Base-by-base conservation (phyloP, 2,113 vertebrate species). In the Petromus typicus region DNA sequence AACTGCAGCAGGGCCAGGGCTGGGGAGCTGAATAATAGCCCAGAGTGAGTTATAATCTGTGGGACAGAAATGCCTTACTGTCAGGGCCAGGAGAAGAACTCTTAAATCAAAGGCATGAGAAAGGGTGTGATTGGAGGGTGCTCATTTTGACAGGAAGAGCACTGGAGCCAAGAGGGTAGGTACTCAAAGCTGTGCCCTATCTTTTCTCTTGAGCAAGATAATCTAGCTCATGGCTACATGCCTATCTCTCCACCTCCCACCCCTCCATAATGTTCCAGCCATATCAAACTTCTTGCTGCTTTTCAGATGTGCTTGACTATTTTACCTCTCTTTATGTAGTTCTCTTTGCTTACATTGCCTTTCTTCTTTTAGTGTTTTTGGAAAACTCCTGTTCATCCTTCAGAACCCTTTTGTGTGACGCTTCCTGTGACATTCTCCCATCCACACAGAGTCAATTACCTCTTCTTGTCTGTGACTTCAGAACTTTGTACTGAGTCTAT, bases 11-110 rank as follows among this genome's bases (percentile, higher is more conserved):
- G 98, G 98, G 98, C 99, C 99, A 99, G 98, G 99, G 98, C 99
- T 99, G 99, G 99, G 99, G 98, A 99, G 99, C 99, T 99, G 99
- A 99, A 99, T 99, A 99, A 99, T 99, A 99, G 98, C 98, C 98
- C 98, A 99, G 98, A 99, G 98, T 99, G 98, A 99, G 98, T 99
- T 99, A 99, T 99, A 99, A 99, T 99, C 99, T 99, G 98, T 98
- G 98, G 99, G 99, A 99, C 99, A 99, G 99, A 99, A 99, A 99
- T 99, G 99, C 99, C 98, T 99, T 99, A 99, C 99, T 99, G 99
- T 99, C 99, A 99, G 98, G 99, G 99, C 98, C 98, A 98, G 98
- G 98, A 99, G 98, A 99, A 98, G 98, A 99, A 99, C 99, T 99
- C 99, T 99, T 99, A 99, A 99, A 99, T 99, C 99, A 99, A 98